Evolutionary conservation across 2,797 vertebrate species (phyloP), one percentile per base, ranked within the genome.

Genomic region (Selene dorsalis): DNA sequence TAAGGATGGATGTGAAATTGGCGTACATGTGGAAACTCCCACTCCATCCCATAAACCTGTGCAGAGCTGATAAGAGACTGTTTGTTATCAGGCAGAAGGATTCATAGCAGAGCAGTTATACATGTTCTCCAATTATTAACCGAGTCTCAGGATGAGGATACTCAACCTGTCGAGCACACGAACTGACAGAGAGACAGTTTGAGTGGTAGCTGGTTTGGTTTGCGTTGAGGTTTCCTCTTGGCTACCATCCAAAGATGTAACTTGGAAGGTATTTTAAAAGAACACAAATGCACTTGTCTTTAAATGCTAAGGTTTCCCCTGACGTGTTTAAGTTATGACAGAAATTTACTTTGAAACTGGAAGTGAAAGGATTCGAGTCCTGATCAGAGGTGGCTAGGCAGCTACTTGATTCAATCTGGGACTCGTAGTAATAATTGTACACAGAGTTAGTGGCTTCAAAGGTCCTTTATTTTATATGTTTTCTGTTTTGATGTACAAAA

Each of bases 41-140:
- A 70, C 84, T 67, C 6, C 14, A 6, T 64, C 83, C 78, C 82
- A 82, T 90, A 89, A 91, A 89, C 56, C 75, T 20, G 79, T 74
- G 38, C 47, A 0, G 58, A 62, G 28, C 89, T 79, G 91, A 92
- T 93, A 92, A 93, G 84, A 84, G 22, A 1, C 39, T 18, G 48
- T 92, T 94, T 18, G 52, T 92, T 94, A 93, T 93, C 92, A 60
- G 82, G 35, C 69, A 60, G 75, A 78, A 84, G 79, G 81, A 88
- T 90, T 90, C 90, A 86, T 84, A 88, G 89, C 76, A 52, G 66
- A 79, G 71, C 72, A 58, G 90, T 89, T 87, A 83, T 93, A 88
- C 93, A 88, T 84, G 80, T 90, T 85, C 83, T 93, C 72, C 85
- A 94, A 94, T 95, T 88, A 95, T 95, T 95, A 94, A 94, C 94